Base-by-base conservation (phyloP, 2,888 invertebrate genomes). In the Cancer borealis region DNA sequence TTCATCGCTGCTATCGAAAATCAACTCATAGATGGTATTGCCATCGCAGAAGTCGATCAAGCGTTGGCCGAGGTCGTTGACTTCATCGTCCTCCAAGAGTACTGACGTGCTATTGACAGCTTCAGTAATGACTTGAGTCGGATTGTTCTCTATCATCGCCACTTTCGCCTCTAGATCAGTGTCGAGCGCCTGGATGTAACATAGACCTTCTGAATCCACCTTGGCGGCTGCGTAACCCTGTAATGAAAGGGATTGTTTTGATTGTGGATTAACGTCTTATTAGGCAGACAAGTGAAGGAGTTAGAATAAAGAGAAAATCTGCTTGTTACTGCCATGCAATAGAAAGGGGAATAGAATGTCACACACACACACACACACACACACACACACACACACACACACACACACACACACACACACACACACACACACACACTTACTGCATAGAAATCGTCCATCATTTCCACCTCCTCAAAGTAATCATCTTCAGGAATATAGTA, bases 391-490 rank as follows among this genome's bases (percentile, higher is more conserved):
- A 91, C 90, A 45, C 66, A 45, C 73, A 45, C 54, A 54, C 39
- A 12, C 45, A 92, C 47, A 84, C 47, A 14, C 17, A 84, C 17
- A 92, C 73, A 46, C 84, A 79, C 84, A 92, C 92, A 84, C 92
- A 79, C 79, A 92, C 91, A 92, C 91, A 90, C 54, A 90, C 26
- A 90, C 90, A 90, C 91, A 91, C 91, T 91, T 10, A 91, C 91
- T 84, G 47, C 30, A n/a, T 84, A 21, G 26, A 79, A 92, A 49
- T 92, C 92, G n/a, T 92, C 84, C 14, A 92, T 17, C 30, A 46
- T 84, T 30, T 92, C 84, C 47, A 92, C 49, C 17, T 84, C 92
- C 87, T 92, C 92, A 30, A 92, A 92, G 26, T 17, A 10, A 2
- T 60, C 84, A 14, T 73, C 30, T n/a, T 49, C 84, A 21, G 47